These are phyloP conservation scores for Ctena decussata DNA, from an alignment of 2,888 invertebrate genomes.

Conservation along the genomic window DNA sequence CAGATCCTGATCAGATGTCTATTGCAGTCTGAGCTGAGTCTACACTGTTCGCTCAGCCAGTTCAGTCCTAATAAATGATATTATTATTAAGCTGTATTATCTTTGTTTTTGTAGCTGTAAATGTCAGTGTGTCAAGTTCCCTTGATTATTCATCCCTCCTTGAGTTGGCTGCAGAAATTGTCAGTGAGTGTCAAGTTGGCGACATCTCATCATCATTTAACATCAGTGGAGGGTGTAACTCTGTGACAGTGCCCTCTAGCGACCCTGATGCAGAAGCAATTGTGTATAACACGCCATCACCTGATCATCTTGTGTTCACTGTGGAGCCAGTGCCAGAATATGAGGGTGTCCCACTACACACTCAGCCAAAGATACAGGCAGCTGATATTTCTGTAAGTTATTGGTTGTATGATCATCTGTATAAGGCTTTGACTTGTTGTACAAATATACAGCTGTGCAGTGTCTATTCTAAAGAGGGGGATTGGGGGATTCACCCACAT, in stretches of 20 bases:
- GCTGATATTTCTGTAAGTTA: conserved; percentile 46
- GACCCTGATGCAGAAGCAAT: conserved; percentile 19
- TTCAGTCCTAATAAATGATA: too few species aligned
- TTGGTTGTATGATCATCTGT: too few species aligned
- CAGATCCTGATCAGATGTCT: too few species aligned
- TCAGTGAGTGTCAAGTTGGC: conserved; percentile 69
- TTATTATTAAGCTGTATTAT: too few species aligned
- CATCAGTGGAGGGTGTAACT: conserved; percentile 47
- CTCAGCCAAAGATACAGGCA: conserved; percentile 39
- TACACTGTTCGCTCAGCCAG: too few species aligned
- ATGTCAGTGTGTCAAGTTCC: conserved; percentile 34
- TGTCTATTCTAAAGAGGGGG: too few species aligned
- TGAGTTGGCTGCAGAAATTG: conserved; percentile 44
- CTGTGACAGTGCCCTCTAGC: conserved; percentile 38
- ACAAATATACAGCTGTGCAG: too few species aligned
- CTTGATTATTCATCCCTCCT: conserved; percentile 34
- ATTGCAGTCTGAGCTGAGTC: too few species aligned
- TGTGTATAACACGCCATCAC: conserved; percentile 52
- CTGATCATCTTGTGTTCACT: conserved; percentile 41
- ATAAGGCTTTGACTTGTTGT: too few species aligned
- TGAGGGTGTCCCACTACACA: conserved; percentile 39
- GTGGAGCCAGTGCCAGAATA: conserved; percentile 22
- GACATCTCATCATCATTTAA: conserved; percentile 45
- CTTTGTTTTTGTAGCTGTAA: conserved; percentile 19
- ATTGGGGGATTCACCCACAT: too few species aligned